A percentile compares a stretch with the other conserved stretches of the same genome.
Evolutionary conservation across 2,797 vertebrate genomes (phyloP).

Genomic region (Hirundo rustica): DNA sequence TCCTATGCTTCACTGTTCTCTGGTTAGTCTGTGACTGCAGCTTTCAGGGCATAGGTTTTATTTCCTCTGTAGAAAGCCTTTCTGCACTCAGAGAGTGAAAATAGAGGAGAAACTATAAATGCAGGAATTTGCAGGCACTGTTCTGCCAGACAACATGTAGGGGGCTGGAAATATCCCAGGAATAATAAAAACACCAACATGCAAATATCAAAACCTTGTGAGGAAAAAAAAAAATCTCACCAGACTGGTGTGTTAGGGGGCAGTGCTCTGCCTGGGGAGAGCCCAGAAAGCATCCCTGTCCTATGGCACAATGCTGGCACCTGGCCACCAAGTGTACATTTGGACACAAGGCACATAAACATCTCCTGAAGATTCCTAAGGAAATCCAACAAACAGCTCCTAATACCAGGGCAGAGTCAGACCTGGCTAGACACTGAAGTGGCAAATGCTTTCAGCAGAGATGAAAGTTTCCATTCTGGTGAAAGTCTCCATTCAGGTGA

Average conservation of each 20-base stretch:
- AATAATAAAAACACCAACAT: not conserved
- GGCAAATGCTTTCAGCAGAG: not conserved
- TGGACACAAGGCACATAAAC: not conserved
- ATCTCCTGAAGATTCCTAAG: not conserved
- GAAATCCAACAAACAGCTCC: not conserved
- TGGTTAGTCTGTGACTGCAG: not conserved
- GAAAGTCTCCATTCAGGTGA: not conserved
- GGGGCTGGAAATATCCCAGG: not conserved
- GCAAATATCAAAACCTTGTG: not conserved
- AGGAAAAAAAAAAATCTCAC: not conserved
- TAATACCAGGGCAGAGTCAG: not conserved
- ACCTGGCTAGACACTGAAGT: not conserved
- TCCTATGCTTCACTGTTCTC: not conserved
- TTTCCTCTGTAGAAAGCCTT: not conserved
- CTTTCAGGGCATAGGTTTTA: not conserved
- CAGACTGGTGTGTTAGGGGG: not conserved
- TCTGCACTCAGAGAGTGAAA: not conserved
- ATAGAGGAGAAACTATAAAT: not conserved
- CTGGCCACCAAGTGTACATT: accelerated
- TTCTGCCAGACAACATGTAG: not conserved
- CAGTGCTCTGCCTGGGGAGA: not conserved
- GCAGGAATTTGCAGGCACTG: not conserved
- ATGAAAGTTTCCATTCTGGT: not conserved
- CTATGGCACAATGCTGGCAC: accelerated
- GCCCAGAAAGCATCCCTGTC: not conserved